Percentiles rank a stretch among this genome's conserved stretches.
These are phyloP conservation scores for Syrrhaptes paradoxus DNA, from an alignment of 2,113 vertebrate genomes.

Conservation along the genomic window DNA sequence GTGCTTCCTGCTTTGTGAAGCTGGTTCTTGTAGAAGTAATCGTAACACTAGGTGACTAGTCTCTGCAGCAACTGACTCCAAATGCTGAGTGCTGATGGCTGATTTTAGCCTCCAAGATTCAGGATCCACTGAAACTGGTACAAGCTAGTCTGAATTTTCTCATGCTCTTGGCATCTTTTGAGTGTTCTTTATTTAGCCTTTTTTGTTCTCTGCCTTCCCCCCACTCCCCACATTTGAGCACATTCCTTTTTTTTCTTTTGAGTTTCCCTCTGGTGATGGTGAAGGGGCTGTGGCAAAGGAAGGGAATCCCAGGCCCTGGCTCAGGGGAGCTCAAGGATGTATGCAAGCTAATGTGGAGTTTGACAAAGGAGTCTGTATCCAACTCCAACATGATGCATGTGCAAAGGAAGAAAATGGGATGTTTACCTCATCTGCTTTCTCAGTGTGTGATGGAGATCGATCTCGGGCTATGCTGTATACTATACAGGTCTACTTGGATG, in stretches of 20 bases:
- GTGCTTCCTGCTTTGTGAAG: background rate
- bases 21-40: background rate
- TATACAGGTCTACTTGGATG: background rate
- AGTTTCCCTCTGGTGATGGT: background rate
- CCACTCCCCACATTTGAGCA: background rate
- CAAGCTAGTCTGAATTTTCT: background rate
- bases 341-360: background rate
- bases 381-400: background rate
- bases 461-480: background rate
- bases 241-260: background rate
- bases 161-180: background rate
- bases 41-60: background rate
- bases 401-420: background rate
- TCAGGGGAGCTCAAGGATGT: rapidly evolving
- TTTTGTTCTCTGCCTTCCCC: background rate
- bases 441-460: background rate
- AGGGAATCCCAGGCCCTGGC: background rate
- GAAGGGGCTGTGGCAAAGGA: background rate
- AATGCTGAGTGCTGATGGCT: background rate
- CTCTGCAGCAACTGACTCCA: background rate
- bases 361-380: background rate
- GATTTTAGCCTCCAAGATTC: background rate
- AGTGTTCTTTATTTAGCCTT: background rate
- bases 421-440: background rate
- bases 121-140: background rate